Percentiles rank a stretch among this genome's conserved stretches.
Evolutionary conservation across 35 echinoderm and acorn worm species (phyloP).

Genomic region (Anneissia japonica): DNA sequence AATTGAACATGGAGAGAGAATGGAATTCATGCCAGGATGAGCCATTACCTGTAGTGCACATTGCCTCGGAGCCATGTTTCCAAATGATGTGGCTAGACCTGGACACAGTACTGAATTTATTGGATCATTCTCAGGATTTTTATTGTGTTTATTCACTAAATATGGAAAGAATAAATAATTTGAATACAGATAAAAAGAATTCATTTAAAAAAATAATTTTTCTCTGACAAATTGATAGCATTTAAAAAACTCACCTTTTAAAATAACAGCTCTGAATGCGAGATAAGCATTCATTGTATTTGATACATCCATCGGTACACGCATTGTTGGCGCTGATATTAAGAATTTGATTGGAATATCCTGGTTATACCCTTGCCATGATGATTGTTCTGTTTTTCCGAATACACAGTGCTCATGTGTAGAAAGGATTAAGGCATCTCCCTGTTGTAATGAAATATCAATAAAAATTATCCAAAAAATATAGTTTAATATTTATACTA

Average conservation of each 20-base stretch:
- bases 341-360: constrained; percentile 88
- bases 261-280: constrained; percentile 92
- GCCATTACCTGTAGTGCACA: constrained; percentile 94
- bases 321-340: constrained; percentile 93
- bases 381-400: constrained; percentile 71
- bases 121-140: constrained; percentile 50
- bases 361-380: constrained; percentile 76
- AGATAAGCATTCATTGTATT: constrained; percentile 82
- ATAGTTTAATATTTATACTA: no score
- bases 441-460: constrained; percentile 29
- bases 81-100: constrained; percentile 81
- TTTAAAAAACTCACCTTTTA: constrained; percentile 14
- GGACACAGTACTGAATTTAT: constrained; percentile 88
- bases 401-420: constrained; percentile 61
- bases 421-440: constrained; percentile 77
- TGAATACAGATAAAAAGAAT: neutral
- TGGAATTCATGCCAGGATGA: neutral
- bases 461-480: no score
- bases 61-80: constrained; percentile 71
- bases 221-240: neutral
- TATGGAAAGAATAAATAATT: constrained; percentile 1
- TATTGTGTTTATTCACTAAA: constrained; percentile 89
- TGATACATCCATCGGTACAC: constrained; percentile 81
- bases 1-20: neutral
- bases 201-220: neutral